These are phyloP conservation scores for Gyrodactylus bullatarudis DNA, from an alignment of 1,140 invertebrate genomes.

Conservation along the genomic window DNA sequence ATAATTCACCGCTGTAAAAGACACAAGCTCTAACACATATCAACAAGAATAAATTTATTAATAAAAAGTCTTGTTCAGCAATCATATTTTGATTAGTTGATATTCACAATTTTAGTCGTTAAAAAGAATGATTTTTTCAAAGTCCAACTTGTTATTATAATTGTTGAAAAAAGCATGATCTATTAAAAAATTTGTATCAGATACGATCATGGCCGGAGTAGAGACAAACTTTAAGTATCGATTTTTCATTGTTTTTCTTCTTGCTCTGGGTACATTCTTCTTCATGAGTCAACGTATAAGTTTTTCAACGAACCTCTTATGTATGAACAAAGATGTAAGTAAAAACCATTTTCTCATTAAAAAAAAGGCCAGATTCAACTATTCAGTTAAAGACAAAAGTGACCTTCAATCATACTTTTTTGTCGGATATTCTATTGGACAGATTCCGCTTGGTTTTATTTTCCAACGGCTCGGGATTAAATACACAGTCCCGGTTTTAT, in stretches of 20 bases:
- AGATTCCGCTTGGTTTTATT: not conserved
- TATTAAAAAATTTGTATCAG: no score
- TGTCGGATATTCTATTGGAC: not conserved
- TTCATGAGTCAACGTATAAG: not conserved
- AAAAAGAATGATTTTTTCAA: no score
- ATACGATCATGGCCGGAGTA: no score
- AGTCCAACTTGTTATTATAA: no score
- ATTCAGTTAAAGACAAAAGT: not conserved
- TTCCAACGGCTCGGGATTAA: not conserved
- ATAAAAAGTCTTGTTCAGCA: no score
- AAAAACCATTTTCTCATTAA: not conserved
- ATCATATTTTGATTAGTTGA: no score
- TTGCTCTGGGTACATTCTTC: not conserved
- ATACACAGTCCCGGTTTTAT: not conserved
- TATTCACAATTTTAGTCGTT: no score
- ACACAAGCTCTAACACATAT: no score
- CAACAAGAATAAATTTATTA: no score
- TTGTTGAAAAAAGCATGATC: no score
- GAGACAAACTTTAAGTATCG: no score
- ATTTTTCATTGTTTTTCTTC: not conserved
- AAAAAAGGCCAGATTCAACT: not conserved
- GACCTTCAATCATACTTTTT: not conserved
- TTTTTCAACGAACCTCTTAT: not conserved
- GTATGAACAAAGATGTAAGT: not conserved
- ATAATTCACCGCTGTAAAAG: no score